Evolutionary conservation across 2,888 invertebrate species (phyloP), one percentile per base, ranked within the genome.

Genomic region (Eretmocerus hayati): DNA sequence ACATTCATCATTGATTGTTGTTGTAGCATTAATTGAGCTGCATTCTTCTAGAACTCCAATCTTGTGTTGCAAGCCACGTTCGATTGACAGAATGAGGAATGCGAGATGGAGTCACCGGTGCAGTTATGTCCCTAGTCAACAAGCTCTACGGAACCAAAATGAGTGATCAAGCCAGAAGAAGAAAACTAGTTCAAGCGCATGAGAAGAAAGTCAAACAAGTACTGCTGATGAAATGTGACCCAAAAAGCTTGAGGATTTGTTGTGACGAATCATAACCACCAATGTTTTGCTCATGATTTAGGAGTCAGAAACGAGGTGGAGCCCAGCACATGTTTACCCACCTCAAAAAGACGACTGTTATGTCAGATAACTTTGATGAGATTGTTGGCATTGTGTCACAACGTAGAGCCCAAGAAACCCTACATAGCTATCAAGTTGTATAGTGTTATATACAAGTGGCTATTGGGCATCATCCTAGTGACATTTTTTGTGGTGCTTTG

Each of bases 61-160:
- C 87, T 99, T 74, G 99, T 99, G 40, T 78, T 99, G 62, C 96
- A 96, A 92, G 97, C 97, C 48, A 99, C 79, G 90, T 96, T 31
- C 84, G 96, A 40, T 81, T 99, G 26, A 97, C 99, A 55, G 99
- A 99, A 72, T 78, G 95, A 57, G 81, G 97, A 54, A 90, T 93
- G 44, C 81, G 96, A 61, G 97, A 99, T 93, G 99, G 99, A 74
- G 95, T 99, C 0, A 99, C 99, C 0, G 96, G 99, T 19, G 99
- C 99, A 74, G 99, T 99, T 58, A 81, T 96, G 73, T 91, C 97
- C 48, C 81, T 99, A 59, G 87, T 90, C 37, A 93, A 94, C 5
- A 93, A 93, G 70, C 77, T 97, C 36, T 78, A 78, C 2, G 91
- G 91, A 0, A 90, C 92, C 0, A 81, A 87, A 55, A 99, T 99